phyloP scores from a whole-genome alignment of 2,888 invertebrate genomes.

The Alitta virens region DNA sequence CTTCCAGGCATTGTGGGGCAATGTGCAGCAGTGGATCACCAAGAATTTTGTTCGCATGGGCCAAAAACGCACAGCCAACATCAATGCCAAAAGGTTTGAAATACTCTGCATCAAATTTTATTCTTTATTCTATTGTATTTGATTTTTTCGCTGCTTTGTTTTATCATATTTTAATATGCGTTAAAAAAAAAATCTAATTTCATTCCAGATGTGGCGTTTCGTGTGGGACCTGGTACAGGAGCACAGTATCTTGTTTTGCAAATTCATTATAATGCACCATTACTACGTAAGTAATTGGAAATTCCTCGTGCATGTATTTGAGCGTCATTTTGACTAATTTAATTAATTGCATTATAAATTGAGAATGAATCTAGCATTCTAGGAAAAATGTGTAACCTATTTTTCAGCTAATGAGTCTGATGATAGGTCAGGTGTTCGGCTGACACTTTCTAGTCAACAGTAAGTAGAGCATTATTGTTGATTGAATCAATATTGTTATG shows the following conservation, averaged over 20 bases:
- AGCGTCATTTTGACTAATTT: neutral
- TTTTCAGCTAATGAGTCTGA: conserved; percentile 5
- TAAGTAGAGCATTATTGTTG: too few relatives aligned
- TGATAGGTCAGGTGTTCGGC: conserved; percentile 34
- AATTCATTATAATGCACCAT: conserved; percentile 70
- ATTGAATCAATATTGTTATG: too few relatives aligned
- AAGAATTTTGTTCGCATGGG: conserved; percentile 64
- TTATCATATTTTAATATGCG: too few relatives aligned
- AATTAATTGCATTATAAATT: neutral
- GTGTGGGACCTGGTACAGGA: conserved; percentile 78
- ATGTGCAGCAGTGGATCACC: conserved; percentile 1
- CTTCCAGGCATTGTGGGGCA: conserved; percentile 3
- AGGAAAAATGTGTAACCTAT: neutral
- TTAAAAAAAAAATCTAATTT: too few relatives aligned
- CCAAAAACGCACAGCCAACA: conserved; percentile 63
- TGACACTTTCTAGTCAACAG: conserved; percentile 18
- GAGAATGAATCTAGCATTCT: neutral
- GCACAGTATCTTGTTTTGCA: conserved; percentile 90
- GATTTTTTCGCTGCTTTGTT: neutral
- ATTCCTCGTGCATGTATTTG: neutral
- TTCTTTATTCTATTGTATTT: neutral
- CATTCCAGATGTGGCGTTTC: conserved; percentile 76
- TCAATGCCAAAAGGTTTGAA: conserved; percentile 59
- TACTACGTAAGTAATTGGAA: neutral
- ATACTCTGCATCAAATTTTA: neutral